phyloP scores from a whole-genome alignment of 1,140 invertebrate genomes.

The Camponotus floridanus region DNA sequence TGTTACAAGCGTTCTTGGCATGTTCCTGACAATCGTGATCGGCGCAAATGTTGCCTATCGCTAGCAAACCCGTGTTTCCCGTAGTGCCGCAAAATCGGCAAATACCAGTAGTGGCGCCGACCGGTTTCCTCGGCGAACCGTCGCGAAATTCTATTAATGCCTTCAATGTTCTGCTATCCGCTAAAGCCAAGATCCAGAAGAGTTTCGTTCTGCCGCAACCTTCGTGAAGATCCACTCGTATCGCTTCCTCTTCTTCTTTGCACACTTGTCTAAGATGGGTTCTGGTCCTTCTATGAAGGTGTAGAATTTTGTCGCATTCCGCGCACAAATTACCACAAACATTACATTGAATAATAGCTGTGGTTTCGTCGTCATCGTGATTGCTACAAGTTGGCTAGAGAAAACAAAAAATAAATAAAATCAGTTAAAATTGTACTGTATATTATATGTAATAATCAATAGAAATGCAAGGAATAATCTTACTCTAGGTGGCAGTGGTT shows the following conservation, averaged over 20 bases:
- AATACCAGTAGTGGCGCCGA: conserved; percentile 88
- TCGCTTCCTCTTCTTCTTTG: conserved; percentile 98
- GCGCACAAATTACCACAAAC: conserved; percentile 97
- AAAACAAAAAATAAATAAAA: conserved; percentile 36
- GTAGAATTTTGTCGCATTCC: conserved; percentile 98
- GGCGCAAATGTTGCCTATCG: conserved; percentile 97
- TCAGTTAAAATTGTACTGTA: not conserved
- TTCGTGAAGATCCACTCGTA: conserved; percentile 97
- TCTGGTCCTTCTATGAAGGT: conserved; percentile 95
- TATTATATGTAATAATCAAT: not conserved
- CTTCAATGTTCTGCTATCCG: conserved; percentile 97
- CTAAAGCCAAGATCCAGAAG: conserved; percentile 97
- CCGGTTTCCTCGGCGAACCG: conserved; percentile 86
- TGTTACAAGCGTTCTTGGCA: conserved; percentile 93
- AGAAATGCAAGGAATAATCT: not conserved
- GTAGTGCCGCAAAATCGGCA: conserved; percentile 97
- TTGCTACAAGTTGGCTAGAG: conserved; percentile 95
- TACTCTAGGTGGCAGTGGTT: conserved; percentile 89
- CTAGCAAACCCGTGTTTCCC: conserved; percentile 93
- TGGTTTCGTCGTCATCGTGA: conserved; percentile 98
- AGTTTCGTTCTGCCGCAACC: conserved; percentile 98
- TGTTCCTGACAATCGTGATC: conserved; percentile 97
- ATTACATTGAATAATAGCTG: conserved; percentile 97
- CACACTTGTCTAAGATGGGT: conserved; percentile 96
- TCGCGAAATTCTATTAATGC: conserved; percentile 97